Base-by-base conservation (phyloP, 2,888 invertebrate genomes). In the Trachelus troglodyta region DNA sequence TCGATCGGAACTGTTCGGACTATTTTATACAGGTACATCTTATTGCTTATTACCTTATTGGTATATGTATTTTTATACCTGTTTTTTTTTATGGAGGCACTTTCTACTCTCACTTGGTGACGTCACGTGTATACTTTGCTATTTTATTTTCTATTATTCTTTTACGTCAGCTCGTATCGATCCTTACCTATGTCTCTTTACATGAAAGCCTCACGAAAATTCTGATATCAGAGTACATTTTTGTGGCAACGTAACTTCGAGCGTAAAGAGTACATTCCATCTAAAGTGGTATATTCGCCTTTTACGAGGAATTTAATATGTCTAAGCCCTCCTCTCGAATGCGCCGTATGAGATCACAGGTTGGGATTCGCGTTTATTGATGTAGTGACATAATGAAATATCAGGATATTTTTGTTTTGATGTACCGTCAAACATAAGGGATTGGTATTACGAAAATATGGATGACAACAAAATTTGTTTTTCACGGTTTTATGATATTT, bases 301-400 rank as follows among this genome's bases (percentile, higher is more conserved):
- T 80, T 80, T 80, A 80, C 69, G 79, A 75, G 79, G 77, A 80
- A 77, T 80, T 80, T 80, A 79, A 79, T 79, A 80, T 77, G 79
- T 80, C 79, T 76, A 79, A 75, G 73, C 80, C 30, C 73, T 31
- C 68, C 33, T 40, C 12, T 34, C 68, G 56, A 23, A 56, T 9
- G 56, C 56, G 56, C 23, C 23, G 56, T 56, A 56, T 0, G 56
- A 9, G 56, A 56, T 56, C 56, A 56, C 56, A 56, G 56, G 56
- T 56, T 56, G 23, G 56, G 56, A 56, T 56, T 56, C 56, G 56
- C 56, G 56, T 23, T 56, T 56, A 56, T 23, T 23, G 56, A 56
- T 23, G 23, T 56, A 56, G 56, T 56, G 56, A 56, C 56, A 56
- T 56, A 56, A 56, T 56, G 56, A 56, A 56, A 56, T 56, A 56